Evolutionary conservation across 2,888 invertebrate genomes (phyloP).

Genomic region (Cephus spinipes): DNA sequence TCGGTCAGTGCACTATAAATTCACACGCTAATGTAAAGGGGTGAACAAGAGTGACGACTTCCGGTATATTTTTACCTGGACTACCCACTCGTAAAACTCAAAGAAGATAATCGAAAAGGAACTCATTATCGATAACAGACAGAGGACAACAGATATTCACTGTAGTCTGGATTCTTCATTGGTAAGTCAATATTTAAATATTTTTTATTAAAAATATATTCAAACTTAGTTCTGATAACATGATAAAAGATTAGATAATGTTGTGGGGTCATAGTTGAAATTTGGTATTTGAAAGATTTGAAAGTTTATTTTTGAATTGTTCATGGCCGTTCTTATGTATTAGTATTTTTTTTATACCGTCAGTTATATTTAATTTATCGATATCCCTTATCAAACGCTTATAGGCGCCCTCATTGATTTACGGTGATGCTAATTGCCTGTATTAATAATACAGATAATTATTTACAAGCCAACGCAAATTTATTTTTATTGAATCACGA

Average conservation of each 20-base stretch:
- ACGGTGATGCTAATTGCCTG: not conserved
- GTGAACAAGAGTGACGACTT: not conserved
- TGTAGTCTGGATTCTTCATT: not conserved
- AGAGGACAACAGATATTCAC: not conserved
- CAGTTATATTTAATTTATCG: not conserved
- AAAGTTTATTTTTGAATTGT: not conserved
- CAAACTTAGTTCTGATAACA: not conserved
- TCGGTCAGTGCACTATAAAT: not conserved
- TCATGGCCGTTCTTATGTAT: not conserved
- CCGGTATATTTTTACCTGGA: not conserved
- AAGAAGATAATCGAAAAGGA: not conserved
- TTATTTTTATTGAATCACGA: slow-evolving; percentile 34
- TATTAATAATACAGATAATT: slow-evolving; percentile 8
- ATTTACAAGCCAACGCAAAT: slow-evolving; percentile 10
- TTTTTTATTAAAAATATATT: not conserved
- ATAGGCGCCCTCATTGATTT: not conserved
- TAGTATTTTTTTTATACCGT: not conserved
- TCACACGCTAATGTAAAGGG: not conserved
- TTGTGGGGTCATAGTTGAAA: not conserved
- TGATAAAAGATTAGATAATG: not conserved
- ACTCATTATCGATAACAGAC: not conserved
- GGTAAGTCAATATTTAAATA: not conserved
- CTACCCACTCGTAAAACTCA: not conserved
- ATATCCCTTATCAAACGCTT: not conserved
- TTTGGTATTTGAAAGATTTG: not conserved